Conservation (phyloP, 2,888 invertebrate genomes). For the Lomographa bimaculata region DNA sequence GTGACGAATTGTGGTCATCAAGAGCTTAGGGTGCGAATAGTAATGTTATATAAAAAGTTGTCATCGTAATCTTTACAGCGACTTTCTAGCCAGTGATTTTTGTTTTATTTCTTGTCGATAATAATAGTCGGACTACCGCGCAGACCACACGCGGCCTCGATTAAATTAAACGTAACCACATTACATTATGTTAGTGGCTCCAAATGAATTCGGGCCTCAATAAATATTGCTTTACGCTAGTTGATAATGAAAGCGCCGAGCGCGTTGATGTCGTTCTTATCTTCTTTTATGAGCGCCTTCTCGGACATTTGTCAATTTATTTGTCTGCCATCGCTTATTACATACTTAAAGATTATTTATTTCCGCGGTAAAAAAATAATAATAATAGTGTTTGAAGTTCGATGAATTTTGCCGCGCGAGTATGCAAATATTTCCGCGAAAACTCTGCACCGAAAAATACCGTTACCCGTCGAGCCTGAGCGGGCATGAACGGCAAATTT, state of each 20-base stretch:
- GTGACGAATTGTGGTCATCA: conserved; percentile 33
- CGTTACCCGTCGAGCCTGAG: conserved; percentile 56
- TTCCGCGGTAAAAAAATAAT: too few species aligned
- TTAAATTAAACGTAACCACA: conserved; percentile 74
- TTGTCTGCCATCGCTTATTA: conserved; percentile 7
- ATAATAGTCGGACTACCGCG: conserved; percentile 60
- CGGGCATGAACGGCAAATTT: conserved; percentile 67
- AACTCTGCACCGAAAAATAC: conserved; percentile 47
- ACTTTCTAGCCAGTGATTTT: conserved; percentile 61
- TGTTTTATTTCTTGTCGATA: conserved; percentile 63
- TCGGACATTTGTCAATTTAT: conserved; percentile 26
- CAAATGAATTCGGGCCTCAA: conserved; percentile 62
- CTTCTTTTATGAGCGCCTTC: conserved; percentile 34
- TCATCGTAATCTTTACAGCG: conserved; percentile 50
- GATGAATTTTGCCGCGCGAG: conserved; percentile 24
- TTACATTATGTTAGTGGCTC: conserved; percentile 59
- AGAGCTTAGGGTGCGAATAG: conserved; percentile 37
- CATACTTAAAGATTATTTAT: conserved; percentile 2
- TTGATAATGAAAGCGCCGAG: conserved; percentile 50
- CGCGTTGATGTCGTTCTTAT: conserved; percentile 41
- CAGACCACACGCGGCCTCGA: conserved; percentile 74
- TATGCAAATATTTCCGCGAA: conserved; percentile 61
- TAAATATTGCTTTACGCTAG: conserved; percentile 58
- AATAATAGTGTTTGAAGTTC: too few species aligned
- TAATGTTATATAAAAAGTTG: conserved; percentile 47